Base-by-base conservation (phyloP, 2,797 vertebrate species). In the Knipowitschia caucasica region DNA sequence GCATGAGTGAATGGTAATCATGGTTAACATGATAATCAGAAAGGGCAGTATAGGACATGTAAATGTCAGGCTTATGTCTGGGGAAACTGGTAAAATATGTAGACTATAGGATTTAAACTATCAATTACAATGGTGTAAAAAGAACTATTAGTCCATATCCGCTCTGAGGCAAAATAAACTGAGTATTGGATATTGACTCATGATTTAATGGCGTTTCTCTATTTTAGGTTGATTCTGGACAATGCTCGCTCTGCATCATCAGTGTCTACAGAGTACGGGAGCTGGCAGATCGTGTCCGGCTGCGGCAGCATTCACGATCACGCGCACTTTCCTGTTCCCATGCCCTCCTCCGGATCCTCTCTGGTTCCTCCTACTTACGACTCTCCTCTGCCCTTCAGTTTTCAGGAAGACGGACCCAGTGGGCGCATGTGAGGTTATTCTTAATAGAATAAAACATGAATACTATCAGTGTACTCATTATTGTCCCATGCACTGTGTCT, bases 281-380 rank as follows among this genome's bases (percentile, higher is more conserved):
- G 96, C 85, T 99, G 96, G 96, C 96, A 98, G 92, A 91, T 98
- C 83, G 96, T 98, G 67, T 95, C 95, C 18, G 96, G 95, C 81
- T 96, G 94, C 83, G 96, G 95, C 83, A 98, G 95, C 84, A 93
- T 99, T 90, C 94, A 94, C 56, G 96, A 98, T 86, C 92, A 91
- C 75, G 79, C 88, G 79, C 87, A 87, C 81, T 92, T 93, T 83
- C 91, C 86, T 53, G 80, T 62, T 2, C 83, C 82, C 15, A 34
- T 51, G 61, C 54, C 82, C 51, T 77, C 79, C 34, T 68, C 81
- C 23, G 46, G 57, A 51, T 77, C 77, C 0, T 84, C 81, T 20
- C 51, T 73, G 15, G 61, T 66, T 0, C 64, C 78, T n/a, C 56
- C 80, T 15, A 53, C 79, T 69, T 65, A 90, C 53, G 93, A 94